Evolutionary conservation across 1,140 invertebrate genomes (phyloP).

Genomic region (Capitella teleta): DNA sequence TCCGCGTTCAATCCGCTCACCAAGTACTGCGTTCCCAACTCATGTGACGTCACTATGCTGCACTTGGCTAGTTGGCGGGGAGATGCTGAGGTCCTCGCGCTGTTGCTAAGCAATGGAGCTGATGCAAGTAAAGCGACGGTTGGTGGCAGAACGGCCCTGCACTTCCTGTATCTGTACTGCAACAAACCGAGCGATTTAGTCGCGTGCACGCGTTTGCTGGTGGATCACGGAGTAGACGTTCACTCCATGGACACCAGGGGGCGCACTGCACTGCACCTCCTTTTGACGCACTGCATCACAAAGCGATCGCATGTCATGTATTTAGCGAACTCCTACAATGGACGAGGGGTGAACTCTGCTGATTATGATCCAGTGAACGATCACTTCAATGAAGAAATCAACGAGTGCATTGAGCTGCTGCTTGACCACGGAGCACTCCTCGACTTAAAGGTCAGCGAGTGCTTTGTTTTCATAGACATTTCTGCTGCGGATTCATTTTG

Average conservation of each 20-base stretch:
- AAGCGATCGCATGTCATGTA: neutral
- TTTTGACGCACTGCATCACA: neutral
- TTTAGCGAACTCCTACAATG: neutral
- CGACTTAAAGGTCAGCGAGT: neutral
- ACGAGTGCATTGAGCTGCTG: neutral
- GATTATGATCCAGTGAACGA: neutral
- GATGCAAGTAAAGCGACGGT: neutral
- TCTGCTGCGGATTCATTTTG: too few species aligned
- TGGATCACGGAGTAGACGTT: neutral
- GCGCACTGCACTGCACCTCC: neutral
- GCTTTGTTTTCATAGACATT: too few species aligned
- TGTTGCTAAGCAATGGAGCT: neutral
- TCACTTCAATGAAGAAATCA: neutral
- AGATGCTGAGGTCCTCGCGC: neutral
- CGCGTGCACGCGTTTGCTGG: neutral
- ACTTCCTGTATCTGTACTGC: neutral
- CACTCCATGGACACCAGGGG: neutral
- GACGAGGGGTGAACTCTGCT: too few species aligned
- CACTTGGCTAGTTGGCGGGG: neutral
- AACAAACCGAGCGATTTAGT: neutral
- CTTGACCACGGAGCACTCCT: neutral
- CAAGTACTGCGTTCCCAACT: neutral
- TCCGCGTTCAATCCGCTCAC: neutral
- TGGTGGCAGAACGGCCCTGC: neutral
- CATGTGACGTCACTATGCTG: neutral